These are phyloP conservation scores for Brachypodius melanocephalos DNA, from an alignment of 2,113 vertebrate genomes.

Conservation along the genomic window DNA sequence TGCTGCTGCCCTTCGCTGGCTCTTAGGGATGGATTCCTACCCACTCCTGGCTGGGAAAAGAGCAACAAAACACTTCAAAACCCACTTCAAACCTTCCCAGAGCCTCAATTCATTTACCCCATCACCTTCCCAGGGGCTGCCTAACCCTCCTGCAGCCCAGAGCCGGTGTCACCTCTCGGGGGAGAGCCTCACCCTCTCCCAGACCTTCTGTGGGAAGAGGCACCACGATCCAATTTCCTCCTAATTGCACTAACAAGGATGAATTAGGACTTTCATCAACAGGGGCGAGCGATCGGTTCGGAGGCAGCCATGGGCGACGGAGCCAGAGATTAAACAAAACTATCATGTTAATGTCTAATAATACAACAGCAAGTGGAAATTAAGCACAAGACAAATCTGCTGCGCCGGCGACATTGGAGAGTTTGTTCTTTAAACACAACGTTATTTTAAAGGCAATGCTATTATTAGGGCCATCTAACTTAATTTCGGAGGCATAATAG, in stretches of 20 bases:
- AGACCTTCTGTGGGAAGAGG: slow-evolving; percentile 68
- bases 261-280: slow-evolving; percentile 79
- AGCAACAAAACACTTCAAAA: neutral
- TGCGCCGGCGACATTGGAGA: slow-evolving; percentile 62
- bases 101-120: slow-evolving; percentile 36
- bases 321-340: slow-evolving; percentile 82
- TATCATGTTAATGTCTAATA: slow-evolving; percentile 78
- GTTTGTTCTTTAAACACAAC: slow-evolving; percentile 65
- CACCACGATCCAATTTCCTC: slow-evolving; percentile 72
- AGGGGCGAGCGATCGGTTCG: slow-evolving; percentile 67
- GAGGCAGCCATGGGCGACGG: slow-evolving; percentile 79
- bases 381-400: slow-evolving; percentile 76
- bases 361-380: slow-evolving; percentile 76
- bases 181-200: slow-evolving; percentile 15
- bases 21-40: neutral
- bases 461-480: slow-evolving; percentile 71
- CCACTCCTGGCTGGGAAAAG: neutral
- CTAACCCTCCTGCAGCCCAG: slow-evolving; percentile 45
- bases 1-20: neutral
- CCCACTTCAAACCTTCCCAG: slow-evolving; percentile 40
- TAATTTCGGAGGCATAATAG: slow-evolving; percentile 71
- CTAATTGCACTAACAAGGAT: slow-evolving; percentile 82
- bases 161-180: slow-evolving; percentile 59
- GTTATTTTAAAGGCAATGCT: slow-evolving; percentile 68
- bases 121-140: slow-evolving; percentile 25